phyloP scores from a whole-genome alignment of 2,113 vertebrate species.

The Calyptommatus sinebrachiatus region DNA sequence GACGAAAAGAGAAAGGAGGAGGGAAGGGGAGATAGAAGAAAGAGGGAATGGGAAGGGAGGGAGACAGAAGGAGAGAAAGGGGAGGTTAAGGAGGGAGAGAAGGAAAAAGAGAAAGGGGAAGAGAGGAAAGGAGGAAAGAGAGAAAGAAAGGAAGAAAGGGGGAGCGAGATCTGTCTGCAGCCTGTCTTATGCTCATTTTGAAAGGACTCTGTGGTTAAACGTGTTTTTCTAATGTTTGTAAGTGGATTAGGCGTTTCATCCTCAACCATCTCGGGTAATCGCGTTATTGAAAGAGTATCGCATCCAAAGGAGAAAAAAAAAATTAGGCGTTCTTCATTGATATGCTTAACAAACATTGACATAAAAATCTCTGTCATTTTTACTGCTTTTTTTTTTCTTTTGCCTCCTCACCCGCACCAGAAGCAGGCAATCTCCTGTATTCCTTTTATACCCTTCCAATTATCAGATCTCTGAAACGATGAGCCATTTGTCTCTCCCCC shows the following conservation, averaged over 20 bases:
- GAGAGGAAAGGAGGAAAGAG: background rate
- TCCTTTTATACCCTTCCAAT: background rate
- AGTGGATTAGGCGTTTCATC: constrained; percentile 60
- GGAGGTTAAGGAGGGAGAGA: too few species aligned
- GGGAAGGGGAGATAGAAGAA: constrained; percentile 1
- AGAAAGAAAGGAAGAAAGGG: background rate
- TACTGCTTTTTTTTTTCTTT: background rate
- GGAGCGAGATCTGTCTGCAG: constrained; percentile 20
- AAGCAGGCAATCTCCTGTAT: rapidly evolving
- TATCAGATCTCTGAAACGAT: background rate
- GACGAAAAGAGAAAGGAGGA: too few species aligned
- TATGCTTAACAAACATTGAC: constrained; percentile 53
- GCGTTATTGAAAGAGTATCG: constrained; percentile 38
- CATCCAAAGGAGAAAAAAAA: background rate
- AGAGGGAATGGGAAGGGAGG: background rate
- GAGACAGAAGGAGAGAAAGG: too few species aligned
- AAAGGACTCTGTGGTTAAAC: constrained; percentile 39
- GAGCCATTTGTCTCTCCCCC: background rate
- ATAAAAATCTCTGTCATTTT: constrained; percentile 32
- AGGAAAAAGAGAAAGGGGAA: background rate
- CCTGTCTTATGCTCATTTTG: background rate
- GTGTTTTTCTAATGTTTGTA: constrained; percentile 12
- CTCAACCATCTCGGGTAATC: constrained; percentile 53
- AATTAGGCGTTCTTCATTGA: constrained; percentile 47
- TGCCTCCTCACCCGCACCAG: background rate